Percentiles rank a stretch among this genome's conserved stretches.
These are phyloP conservation scores for Rhagophthalmus giganteus DNA, from an alignment of 2,888 invertebrate species.

Conservation along the genomic window DNA sequence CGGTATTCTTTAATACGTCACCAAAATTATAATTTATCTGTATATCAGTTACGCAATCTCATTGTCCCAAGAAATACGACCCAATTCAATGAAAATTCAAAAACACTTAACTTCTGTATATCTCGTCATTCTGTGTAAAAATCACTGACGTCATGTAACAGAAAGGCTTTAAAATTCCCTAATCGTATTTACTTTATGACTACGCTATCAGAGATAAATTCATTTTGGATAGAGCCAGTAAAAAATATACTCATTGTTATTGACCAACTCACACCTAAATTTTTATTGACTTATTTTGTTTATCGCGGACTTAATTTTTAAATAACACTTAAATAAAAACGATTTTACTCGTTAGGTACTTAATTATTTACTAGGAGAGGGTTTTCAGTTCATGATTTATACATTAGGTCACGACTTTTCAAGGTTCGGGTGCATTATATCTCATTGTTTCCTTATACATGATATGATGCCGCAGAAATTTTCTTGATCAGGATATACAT, in stretches of 20 bases:
- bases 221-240: no score
- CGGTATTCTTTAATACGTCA: slow-evolving; percentile 13
- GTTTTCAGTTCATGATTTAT: slow-evolving; percentile 15
- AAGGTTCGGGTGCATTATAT: slow-evolving; percentile 12
- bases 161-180: no score
- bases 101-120: no score
- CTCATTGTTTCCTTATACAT: slow-evolving; percentile 6
- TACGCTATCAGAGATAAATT: no score
- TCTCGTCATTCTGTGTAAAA: not conserved
- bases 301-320: not conserved
- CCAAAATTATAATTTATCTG: not conserved
- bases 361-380: not conserved
- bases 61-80: slow-evolving; percentile 5
- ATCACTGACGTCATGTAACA: no score
- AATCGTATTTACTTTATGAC: slow-evolving; percentile 5
- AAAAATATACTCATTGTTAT: no score
- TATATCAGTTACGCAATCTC: slow-evolving; percentile 8
- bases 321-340: not conserved
- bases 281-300: no score
- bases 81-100: slow-evolving; percentile 1
- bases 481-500: not conserved
- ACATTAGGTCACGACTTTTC: slow-evolving; percentile 18
- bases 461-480: not conserved
- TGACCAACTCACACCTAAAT: no score
- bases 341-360: no score